Percentiles rank a stretch among this genome's conserved stretches.
phyloP scores from a whole-genome alignment of 2,888 invertebrate species.

The Coleophora deauratella region DNA sequence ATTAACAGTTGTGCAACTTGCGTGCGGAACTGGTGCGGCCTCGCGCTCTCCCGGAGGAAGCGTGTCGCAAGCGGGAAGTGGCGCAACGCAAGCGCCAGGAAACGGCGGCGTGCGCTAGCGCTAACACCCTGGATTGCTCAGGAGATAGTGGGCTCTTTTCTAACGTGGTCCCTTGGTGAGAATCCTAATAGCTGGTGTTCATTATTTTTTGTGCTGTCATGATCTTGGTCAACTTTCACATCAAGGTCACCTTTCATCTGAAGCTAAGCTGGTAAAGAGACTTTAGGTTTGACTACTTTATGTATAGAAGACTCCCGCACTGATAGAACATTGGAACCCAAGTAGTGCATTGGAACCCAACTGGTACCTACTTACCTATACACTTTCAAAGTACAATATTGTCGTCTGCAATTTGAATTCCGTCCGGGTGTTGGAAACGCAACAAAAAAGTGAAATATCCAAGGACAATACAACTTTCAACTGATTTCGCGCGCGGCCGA shows the following conservation, averaged over 20 bases:
- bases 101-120: conserved; percentile 48
- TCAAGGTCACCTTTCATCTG: conserved; percentile 4
- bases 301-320: conserved; percentile 17
- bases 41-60: conserved; percentile 70
- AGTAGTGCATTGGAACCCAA: conserved; percentile 50
- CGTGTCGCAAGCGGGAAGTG: conserved; percentile 69
- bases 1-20: conserved; percentile 63
- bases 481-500: conserved; percentile 72
- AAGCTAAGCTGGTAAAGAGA: conserved; percentile 4
- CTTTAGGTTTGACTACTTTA: too few species aligned
- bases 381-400: conserved; percentile 43
- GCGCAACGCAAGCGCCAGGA: conserved; percentile 69
- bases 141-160: conserved; percentile 41
- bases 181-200: conserved; percentile 1
- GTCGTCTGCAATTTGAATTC: conserved; percentile 52
- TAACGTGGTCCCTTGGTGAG: conserved; percentile 41
- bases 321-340: conserved; percentile 20
- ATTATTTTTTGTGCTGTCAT: not conserved
- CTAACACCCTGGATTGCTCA: conserved; percentile 50
- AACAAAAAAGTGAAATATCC: conserved; percentile 71
- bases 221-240: not conserved
- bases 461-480: conserved; percentile 74
- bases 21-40: conserved; percentile 63
- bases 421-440: conserved; percentile 64
- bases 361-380: conserved; percentile 38